phyloP scores from a whole-genome alignment of 1,140 invertebrate genomes.

The Medauroidea extradentata region DNA sequence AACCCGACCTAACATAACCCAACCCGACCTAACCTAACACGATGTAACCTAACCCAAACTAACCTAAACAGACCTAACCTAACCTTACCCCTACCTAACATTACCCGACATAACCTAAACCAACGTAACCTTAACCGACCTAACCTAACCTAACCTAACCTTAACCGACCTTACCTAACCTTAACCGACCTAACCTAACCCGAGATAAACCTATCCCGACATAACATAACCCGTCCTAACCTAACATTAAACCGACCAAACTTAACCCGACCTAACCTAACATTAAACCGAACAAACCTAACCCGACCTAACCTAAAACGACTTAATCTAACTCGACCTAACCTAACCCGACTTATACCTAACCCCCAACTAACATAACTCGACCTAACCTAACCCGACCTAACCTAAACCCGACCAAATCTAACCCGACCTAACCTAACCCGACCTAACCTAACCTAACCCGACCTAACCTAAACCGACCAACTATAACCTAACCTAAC shows the following conservation, averaged over 20 bases:
- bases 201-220: no score
- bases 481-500: no score
- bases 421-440: slow-evolving; percentile 26
- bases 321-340: slow-evolving; percentile 8
- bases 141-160: no score
- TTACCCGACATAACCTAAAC: no score
- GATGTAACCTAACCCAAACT: no score
- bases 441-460: slow-evolving; percentile 25
- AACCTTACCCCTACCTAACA: neutral
- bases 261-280: slow-evolving; percentile 4
- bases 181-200: no score
- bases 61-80: slow-evolving; percentile 21
- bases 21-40: no score
- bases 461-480: slow-evolving; percentile 26
- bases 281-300: slow-evolving; percentile 24
- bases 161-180: no score
- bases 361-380: slow-evolving; percentile 25
- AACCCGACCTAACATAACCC: no score
- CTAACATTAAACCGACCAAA: slow-evolving; percentile 16
- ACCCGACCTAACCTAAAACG: slow-evolving; percentile 24
- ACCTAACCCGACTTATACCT: slow-evolving; percentile 25
- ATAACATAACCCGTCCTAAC: neutral
- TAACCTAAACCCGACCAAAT: slow-evolving; percentile 23
- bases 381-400: slow-evolving; percentile 15
- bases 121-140: no score